Evolutionary conservation across 1,140 invertebrate genomes (phyloP).

Genomic region (Chironomus striatipennis): DNA sequence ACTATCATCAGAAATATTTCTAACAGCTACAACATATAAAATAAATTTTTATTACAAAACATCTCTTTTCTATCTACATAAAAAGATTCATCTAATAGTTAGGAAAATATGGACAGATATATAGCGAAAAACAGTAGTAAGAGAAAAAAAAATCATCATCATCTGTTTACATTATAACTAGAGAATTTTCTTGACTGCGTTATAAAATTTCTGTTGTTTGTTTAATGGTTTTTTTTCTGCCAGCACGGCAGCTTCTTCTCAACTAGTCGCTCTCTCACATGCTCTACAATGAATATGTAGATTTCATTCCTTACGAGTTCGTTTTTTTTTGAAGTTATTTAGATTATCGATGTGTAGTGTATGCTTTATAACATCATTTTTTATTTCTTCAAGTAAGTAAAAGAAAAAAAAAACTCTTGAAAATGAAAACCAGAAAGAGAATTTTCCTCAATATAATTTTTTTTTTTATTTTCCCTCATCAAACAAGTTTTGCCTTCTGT

Average conservation of each 20-base stretch:
- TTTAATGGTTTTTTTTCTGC: no score
- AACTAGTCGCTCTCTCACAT: no score
- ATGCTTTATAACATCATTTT: no score
- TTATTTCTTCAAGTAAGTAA: not conserved
- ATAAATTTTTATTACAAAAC: not conserved
- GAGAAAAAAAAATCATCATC: not conserved
- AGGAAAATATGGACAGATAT: not conserved
- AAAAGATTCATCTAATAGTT: not conserved
- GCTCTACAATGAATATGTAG: no score
- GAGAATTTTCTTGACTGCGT: not conserved
- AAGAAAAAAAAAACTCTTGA: not conserved
- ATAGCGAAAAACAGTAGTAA: not conserved
- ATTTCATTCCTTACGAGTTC: no score
- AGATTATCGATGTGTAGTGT: no score
- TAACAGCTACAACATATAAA: not conserved
- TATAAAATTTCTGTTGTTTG: not conserved
- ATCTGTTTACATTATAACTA: not conserved
- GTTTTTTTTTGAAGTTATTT: no score
- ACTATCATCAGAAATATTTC: no score
- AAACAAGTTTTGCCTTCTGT: not conserved
- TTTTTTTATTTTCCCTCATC: not conserved
- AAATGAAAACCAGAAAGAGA: constrained; percentile 19
- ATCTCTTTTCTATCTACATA: not conserved
- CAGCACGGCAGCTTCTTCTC: no score
- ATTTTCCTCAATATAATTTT: constrained; percentile 1